A percentile compares a stretch with the other conserved stretches of the same genome.
These are phyloP conservation scores for Myotis findleyi DNA, from an alignment of 2,797 vertebrate species.

Conservation along the genomic window DNA sequence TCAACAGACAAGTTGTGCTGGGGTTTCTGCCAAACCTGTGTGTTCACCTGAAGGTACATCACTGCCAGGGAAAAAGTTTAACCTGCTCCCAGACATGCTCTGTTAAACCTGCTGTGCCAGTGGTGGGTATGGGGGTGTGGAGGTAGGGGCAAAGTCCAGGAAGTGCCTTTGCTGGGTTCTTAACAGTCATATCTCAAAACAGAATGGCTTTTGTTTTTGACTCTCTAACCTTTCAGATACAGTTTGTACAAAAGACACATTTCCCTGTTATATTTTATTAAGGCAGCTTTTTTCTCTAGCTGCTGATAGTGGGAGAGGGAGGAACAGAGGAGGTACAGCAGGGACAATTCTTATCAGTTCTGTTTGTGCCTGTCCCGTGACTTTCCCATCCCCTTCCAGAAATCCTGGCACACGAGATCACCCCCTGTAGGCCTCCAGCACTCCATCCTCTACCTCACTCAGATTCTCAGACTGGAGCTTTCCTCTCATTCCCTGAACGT, in stretches of 20 bases:
- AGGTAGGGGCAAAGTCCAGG: constrained; percentile 77
- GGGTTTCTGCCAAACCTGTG: background rate
- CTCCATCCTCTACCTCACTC: background rate
- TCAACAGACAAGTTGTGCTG: background rate
- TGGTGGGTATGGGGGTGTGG: background rate
- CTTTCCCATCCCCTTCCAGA: background rate
- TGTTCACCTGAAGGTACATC: constrained; percentile 70
- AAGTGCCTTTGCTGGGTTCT: constrained; percentile 41
- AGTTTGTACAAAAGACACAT: background rate
- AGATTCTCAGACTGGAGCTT: background rate
- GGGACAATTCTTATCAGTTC: background rate
- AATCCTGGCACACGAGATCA: background rate
- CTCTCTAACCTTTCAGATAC: constrained; percentile 71
- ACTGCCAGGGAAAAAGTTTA: background rate
- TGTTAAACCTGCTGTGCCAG: background rate
- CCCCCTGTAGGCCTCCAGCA: background rate
- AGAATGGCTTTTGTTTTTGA: constrained; percentile 83
- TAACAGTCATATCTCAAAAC: constrained; percentile 67
- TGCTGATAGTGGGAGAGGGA: background rate
- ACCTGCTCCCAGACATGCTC: constrained; percentile 14
- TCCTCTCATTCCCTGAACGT: background rate
- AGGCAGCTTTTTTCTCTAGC: constrained; percentile 34
- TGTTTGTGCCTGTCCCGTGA: background rate
- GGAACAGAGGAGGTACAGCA: background rate
- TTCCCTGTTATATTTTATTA: constrained; percentile 6